phyloP scores from a whole-genome alignment of 2,888 invertebrate species.

The Drosophila borealis region DNA sequence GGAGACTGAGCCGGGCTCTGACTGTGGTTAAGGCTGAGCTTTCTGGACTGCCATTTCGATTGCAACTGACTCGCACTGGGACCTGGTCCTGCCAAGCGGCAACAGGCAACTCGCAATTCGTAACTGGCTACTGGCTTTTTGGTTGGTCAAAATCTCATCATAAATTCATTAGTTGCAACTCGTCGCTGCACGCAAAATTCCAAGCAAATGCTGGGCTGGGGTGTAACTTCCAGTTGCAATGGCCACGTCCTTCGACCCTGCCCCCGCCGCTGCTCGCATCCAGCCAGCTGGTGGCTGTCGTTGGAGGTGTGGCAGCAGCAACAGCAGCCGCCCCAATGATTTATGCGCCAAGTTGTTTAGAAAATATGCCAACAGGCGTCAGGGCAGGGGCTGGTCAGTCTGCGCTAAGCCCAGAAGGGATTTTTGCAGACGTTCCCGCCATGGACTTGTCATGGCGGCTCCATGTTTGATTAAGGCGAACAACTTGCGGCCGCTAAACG shows the following conservation, averaged over 20 bases:
- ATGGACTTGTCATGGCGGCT: constrained; percentile 56
- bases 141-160: constrained; percentile 72
- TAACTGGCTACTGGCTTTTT: constrained; percentile 64
- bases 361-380: constrained; percentile 71
- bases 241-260: constrained; percentile 21
- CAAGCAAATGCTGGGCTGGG: constrained; percentile 18
- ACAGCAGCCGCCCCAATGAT: constrained; percentile 66
- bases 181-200: constrained; percentile 69
- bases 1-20: neutral
- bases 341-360: constrained; percentile 78
- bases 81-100: constrained; percentile 11
- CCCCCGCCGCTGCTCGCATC: neutral
- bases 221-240: constrained; percentile 10
- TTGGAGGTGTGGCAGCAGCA: constrained; percentile 59
- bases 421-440: constrained; percentile 52
- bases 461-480: constrained; percentile 76
- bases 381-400: constrained; percentile 10
- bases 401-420: constrained; percentile 68
- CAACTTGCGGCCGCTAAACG: constrained; percentile 64
- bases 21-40: constrained; percentile 4
- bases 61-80: constrained; percentile 21
- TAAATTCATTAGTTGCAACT: constrained; percentile 79
- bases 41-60: constrained; percentile 56
- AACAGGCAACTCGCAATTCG: constrained; percentile 25
- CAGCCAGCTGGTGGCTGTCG: constrained; percentile 65